Percentiles rank a stretch among this genome's conserved stretches.
These are phyloP conservation scores for Sander lucioperca DNA, from an alignment of 2,113 vertebrate species.

Conservation along the genomic window DNA sequence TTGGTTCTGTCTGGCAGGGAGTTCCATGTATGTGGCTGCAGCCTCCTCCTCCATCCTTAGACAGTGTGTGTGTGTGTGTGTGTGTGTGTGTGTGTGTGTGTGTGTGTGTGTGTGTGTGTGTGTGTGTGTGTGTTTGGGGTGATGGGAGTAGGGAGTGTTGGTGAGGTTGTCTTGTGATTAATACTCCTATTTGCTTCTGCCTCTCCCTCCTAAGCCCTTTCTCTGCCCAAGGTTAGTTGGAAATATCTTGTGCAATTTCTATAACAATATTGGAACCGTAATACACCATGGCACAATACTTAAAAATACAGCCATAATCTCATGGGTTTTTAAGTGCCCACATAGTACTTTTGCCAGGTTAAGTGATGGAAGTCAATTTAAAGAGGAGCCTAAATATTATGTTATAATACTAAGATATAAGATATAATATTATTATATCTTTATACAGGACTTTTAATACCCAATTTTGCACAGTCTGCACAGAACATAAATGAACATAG, in stretches of 20 bases:
- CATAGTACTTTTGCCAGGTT: conserved; percentile 4
- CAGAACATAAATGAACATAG: neutral
- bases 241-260: conserved; percentile 57
- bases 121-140: conserved; percentile 22
- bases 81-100: conserved; percentile 27
- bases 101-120: conserved; percentile 33
- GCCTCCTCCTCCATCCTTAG: conserved; percentile 29
- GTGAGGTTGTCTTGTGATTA: conserved; percentile 71
- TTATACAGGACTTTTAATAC: neutral
- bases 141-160: conserved; percentile 34
- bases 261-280: conserved; percentile 53
- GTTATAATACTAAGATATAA: too few species aligned
- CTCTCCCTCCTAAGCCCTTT: conserved; percentile 58
- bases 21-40: conserved; percentile 65
- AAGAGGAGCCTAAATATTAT: neutral
- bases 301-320: conserved; percentile 15
- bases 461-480: neutral
- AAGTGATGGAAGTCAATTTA: conserved; percentile 29
- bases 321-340: conserved; percentile 29
- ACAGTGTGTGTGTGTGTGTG: conserved; percentile 25
- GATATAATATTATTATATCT: neutral
- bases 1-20: conserved; percentile 75
- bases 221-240: conserved; percentile 73
- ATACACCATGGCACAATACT: conserved; percentile 22
- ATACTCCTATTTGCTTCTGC: conserved; percentile 71